These are phyloP conservation scores for Avahi laniger DNA, from an alignment of 2,797 vertebrate genomes.

Conservation along the genomic window DNA sequence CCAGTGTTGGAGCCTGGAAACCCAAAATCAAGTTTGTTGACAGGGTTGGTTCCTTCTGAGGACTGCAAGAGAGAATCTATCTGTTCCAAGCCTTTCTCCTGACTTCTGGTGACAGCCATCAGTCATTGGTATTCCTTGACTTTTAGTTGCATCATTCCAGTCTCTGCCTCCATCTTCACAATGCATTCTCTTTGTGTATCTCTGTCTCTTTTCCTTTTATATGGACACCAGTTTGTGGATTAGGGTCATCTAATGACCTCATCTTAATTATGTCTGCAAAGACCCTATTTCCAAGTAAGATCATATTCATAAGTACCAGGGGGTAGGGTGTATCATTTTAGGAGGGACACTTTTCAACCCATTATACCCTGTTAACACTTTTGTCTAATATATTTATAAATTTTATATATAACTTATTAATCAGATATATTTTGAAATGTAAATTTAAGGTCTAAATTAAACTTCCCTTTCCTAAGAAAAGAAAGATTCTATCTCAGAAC, in stretches of 20 bases:
- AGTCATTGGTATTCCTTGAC: neutral
- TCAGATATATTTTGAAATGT: neutral
- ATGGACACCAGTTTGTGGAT: neutral
- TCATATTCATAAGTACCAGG: neutral
- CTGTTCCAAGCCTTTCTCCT: neutral
- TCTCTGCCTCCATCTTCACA: neutral
- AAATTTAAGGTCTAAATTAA: neutral
- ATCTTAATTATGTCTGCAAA: neutral
- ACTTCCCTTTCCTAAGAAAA: neutral
- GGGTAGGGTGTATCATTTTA: neutral
- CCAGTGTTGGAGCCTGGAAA: neutral
- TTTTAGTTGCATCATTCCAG: neutral
- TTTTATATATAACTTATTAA: neutral
- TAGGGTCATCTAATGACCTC: neutral
- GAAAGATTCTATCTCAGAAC: neutral
- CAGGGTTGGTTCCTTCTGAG: neutral
- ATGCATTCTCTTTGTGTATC: neutral
- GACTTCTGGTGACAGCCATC: neutral
- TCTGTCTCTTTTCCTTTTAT: neutral
- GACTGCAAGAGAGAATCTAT: neutral
- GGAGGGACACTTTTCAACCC: neutral
- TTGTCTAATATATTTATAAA: neutral
- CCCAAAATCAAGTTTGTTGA: neutral
- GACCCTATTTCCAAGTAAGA: neutral
- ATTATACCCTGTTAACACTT: neutral